Percentiles rank a stretch among this genome's conserved stretches.
Conservation (phyloP, 2,888 invertebrate genomes). For the Zelleria hepariella region DNA sequence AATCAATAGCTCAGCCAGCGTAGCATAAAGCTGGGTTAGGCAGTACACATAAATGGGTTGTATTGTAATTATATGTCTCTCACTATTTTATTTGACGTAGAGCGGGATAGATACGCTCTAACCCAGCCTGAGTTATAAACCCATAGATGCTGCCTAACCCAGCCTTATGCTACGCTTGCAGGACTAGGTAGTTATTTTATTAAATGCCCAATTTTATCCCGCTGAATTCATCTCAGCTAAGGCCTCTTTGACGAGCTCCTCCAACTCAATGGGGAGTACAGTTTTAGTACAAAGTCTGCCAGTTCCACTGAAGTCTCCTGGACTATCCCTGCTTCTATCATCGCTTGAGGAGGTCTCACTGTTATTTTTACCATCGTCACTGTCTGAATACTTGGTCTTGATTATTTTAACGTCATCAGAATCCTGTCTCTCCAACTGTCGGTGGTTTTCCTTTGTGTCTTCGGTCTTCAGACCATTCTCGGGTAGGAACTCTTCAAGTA, state of each 20-base stretch:
- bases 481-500: constrained; percentile 72
- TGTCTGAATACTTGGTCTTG: constrained; percentile 36
- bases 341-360: constrained; percentile 28
- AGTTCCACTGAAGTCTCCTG: constrained; percentile 17
- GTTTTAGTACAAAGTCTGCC: constrained; percentile 46
- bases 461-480: constrained; percentile 41
- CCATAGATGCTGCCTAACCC: too few species aligned
- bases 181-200: too few species aligned
- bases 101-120: too few species aligned
- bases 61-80: too few species aligned
- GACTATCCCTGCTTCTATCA: constrained; percentile 21
- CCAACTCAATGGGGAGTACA: constrained; percentile 73
- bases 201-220: too few species aligned
- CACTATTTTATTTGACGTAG: too few species aligned
- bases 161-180: too few species aligned
- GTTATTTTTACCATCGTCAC: constrained; percentile 45
- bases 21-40: too few species aligned
- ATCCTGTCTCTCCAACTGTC: constrained; percentile 14
- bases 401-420: constrained; percentile 24
- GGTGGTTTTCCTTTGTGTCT: constrained; percentile 33
- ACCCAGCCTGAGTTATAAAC: too few species aligned
- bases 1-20: too few species aligned
- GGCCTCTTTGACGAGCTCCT: constrained; percentile 74
- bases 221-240: constrained; percentile 23
- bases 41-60: too few species aligned